Conservation (phyloP, 2,113 vertebrate genomes). For the Anser cygnoides region DNA sequence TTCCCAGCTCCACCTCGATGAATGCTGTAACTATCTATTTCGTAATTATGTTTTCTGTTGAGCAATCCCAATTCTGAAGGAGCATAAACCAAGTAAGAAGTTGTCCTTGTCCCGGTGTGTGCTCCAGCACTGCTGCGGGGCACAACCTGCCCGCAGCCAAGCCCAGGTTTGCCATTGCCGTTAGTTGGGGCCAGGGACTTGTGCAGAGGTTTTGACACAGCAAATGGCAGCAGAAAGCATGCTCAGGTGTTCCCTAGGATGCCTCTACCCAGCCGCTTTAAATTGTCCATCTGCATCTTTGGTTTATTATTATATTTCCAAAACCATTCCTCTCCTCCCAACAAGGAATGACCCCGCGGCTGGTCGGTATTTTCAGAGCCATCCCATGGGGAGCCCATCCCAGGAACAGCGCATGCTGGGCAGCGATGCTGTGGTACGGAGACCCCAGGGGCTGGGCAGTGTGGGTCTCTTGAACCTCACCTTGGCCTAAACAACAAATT, state of each 20-base stretch:
- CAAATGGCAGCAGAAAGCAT: background rate
- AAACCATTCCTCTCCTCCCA: background rate
- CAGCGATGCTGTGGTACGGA: background rate
- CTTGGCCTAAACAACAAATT: rapidly evolving
- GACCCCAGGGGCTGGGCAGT: background rate
- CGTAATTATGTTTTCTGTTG: background rate
- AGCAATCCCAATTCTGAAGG: background rate
- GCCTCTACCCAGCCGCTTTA: background rate
- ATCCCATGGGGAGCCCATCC: rapidly evolving
- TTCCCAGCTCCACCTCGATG: background rate
- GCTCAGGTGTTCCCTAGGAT: background rate
- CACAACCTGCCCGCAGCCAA: background rate
- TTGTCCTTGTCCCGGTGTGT: background rate
- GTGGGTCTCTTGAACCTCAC: background rate
- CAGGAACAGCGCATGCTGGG: background rate
- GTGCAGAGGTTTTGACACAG: background rate
- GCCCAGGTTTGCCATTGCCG: background rate
- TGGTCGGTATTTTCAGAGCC: background rate
- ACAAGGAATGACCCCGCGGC: background rate
- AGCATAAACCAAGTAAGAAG: background rate
- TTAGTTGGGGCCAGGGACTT: background rate
- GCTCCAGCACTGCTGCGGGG: background rate
- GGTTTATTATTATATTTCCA: background rate
- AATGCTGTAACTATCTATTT: background rate
- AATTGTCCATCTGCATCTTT: background rate